A percentile compares a stretch with the other conserved stretches of the same genome.
phyloP scores from a whole-genome alignment of 1,140 invertebrate genomes.

The Macrobrachium rosenbergii region DNA sequence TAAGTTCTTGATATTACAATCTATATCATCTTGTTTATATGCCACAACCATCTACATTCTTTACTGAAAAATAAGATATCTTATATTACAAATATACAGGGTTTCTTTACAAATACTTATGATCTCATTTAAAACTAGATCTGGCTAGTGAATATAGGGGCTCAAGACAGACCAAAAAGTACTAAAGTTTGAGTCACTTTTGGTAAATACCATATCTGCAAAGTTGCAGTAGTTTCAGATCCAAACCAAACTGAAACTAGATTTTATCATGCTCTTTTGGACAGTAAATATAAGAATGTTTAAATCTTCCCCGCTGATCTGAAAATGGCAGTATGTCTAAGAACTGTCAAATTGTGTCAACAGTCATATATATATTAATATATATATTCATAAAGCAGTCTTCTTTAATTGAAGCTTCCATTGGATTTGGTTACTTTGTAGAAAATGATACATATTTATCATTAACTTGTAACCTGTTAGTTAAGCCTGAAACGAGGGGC shows the following conservation, averaged over 20 bases:
- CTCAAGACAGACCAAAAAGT: slow-evolving; percentile 13
- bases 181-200: neutral
- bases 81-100: slow-evolving; percentile 62
- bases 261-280: slow-evolving; percentile 12
- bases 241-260: neutral
- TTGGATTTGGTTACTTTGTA: too few relatives aligned
- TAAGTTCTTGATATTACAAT: slow-evolving; percentile 56
- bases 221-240: neutral
- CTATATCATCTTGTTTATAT: slow-evolving; percentile 37
- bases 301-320: neutral
- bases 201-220: too few relatives aligned
- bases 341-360: slow-evolving; percentile 20
- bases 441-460: too few relatives aligned
- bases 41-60: slow-evolving; percentile 55
- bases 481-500: neutral
- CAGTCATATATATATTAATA: too few relatives aligned
- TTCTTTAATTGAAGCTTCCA: too few relatives aligned
- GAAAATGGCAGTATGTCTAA: slow-evolving; percentile 51
- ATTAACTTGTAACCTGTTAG: slow-evolving; percentile 2
- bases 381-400: too few relatives aligned
- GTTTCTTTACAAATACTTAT: slow-evolving; percentile 52
- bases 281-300: too few relatives aligned
- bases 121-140: slow-evolving; percentile 39
- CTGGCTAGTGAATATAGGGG: slow-evolving; percentile 18
- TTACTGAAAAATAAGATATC: slow-evolving; percentile 51